Evolutionary conservation across 2,888 invertebrate genomes (phyloP).

Genomic region (Lamellibrachia columna): DNA sequence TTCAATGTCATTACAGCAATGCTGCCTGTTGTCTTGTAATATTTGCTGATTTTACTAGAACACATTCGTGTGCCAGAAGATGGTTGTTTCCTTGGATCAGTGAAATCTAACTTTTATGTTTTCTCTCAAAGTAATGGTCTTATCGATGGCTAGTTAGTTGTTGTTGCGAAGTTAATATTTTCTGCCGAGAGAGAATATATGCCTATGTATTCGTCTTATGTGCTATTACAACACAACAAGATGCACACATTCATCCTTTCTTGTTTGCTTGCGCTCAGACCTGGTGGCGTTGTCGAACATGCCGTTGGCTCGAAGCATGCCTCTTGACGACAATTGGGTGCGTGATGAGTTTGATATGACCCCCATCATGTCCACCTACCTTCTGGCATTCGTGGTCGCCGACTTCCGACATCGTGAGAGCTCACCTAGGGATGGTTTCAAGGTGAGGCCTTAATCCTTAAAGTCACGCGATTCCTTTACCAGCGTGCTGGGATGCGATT

Average conservation of each 20-base stretch:
- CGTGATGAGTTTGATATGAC: conserved; percentile 51
- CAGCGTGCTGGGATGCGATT: background rate
- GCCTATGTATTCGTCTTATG: background rate
- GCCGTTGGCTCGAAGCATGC: conserved; percentile 45
- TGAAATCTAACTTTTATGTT: too few species aligned
- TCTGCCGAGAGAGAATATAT: too few species aligned
- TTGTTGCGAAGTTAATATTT: too few species aligned
- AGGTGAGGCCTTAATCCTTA: conserved; percentile 30
- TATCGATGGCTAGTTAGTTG: too few species aligned
- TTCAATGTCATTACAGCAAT: background rate
- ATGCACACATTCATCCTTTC: background rate
- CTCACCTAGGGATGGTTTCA: conserved; percentile 31
- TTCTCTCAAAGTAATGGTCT: too few species aligned
- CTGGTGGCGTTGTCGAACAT: conserved; percentile 58
- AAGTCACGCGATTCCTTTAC: background rate
- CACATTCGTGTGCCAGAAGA: too few species aligned
- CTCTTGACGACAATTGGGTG: conserved; percentile 44
- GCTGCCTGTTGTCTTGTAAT: too few species aligned
- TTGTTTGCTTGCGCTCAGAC: background rate
- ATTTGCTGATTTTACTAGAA: too few species aligned
- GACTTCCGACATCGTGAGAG: conserved; percentile 38
- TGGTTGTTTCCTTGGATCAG: too few species aligned
- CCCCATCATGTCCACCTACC: conserved; percentile 63
- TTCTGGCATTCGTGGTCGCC: conserved; percentile 60
- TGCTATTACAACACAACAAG: background rate